Evolutionary conservation across 2,888 invertebrate genomes (phyloP), one percentile per base, ranked within the genome.

Genomic region (Ferdinandea cuprea): DNA sequence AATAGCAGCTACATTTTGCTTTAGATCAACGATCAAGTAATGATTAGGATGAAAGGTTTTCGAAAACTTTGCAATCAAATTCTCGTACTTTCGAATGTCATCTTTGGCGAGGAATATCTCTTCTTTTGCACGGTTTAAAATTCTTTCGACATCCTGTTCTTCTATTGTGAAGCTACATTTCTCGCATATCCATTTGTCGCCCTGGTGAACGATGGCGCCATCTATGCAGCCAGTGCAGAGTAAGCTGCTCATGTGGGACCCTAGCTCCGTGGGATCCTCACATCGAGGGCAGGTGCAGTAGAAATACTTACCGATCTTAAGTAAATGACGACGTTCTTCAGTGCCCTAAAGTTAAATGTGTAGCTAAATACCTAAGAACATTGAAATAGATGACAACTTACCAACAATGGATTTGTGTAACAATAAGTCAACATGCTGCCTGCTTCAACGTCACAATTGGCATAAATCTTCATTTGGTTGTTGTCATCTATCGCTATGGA

Each of bases 291-390:
- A 96, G 0, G 89, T 89, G 86, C 96, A 96, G 84, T 93, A 92
- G 86, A 96, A 96, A 88, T 95, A 95, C 90, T 96, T 96, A 17
- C 95, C 95, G 76, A 93, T 91, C 65, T 91, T 90, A 3, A 96
- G 91, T 87, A 94, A 93, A 54, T 93, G 91, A 73, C 93, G 94
- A 44, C 96, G 92, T 73, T 94, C 92, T 0, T 92, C 90, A n/a
- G 94, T 95, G 0, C 95, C 95, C 94, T 95, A 86, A 15, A 89
- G 87, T 74, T 13, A 48, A 25, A 25, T 28, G n/a, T n/a, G n/a
- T n/a, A n/a, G n/a, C n/a, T n/a, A 25, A 25, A 25, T 25, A 25
- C n/a, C n/a, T n/a, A n/a, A n/a, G 5, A 25, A 25, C 25, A 25
- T 25, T 3, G 25, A 25, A 3, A 3, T 25, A 3, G 2, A 25